A percentile compares a stretch with the other conserved stretches of the same genome.
These are phyloP conservation scores for Dufourea novaeangliae DNA, from an alignment of 1,140 invertebrate genomes.

Conservation along the genomic window DNA sequence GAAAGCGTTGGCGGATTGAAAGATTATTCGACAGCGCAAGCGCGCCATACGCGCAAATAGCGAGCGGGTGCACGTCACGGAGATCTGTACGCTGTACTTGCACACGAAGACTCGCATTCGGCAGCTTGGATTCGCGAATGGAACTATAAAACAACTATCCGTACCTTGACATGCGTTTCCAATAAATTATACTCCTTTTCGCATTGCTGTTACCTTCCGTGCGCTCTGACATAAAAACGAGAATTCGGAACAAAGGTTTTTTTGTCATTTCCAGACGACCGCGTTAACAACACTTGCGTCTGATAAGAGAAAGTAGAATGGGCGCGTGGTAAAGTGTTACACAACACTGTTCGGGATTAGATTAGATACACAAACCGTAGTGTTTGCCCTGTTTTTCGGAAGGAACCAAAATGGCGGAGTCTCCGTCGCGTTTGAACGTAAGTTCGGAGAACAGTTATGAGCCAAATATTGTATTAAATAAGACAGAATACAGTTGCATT, in stretches of 20 bases:
- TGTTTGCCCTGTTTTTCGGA: neutral
- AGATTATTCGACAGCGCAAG: conserved; percentile 54
- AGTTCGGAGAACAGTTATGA: neutral
- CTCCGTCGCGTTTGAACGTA: too few relatives aligned
- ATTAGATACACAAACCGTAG: neutral
- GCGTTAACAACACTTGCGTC: neutral
- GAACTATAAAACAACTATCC: neutral
- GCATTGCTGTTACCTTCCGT: too few relatives aligned
- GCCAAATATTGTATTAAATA: neutral
- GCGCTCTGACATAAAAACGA: too few relatives aligned
- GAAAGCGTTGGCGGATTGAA: conserved; percentile 45
- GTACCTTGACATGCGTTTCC: neutral
- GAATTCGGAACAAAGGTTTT: neutral
- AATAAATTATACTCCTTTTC: neutral
- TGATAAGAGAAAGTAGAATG: neutral
- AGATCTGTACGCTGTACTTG: conserved; percentile 66
- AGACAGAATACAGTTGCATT: neutral
- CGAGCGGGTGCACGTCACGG: conserved; percentile 54
- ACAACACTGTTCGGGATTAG: neutral
- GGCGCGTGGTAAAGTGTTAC: neutral
- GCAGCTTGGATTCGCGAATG: conserved; percentile 32
- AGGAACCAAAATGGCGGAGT: conserved; percentile 38
- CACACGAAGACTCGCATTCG: conserved; percentile 61
- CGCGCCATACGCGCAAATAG: conserved; percentile 61
- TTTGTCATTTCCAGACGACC: neutral